Evolutionary conservation across 2,888 invertebrate species (phyloP), one percentile per base, ranked within the genome.

Genomic region (Bimastos eiseni): DNA sequence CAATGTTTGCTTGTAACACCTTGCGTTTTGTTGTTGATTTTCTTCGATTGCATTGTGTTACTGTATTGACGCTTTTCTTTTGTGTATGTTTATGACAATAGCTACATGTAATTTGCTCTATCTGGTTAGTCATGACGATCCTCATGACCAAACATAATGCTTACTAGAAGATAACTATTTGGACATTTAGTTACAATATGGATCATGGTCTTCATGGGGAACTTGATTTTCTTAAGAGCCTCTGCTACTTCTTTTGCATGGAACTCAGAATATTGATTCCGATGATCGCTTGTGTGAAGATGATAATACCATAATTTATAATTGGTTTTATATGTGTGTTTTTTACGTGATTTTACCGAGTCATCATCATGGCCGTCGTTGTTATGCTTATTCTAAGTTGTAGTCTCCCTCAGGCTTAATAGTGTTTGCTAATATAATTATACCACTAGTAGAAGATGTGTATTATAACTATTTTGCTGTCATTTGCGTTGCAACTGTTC

Each of bases 71-170:
- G n/a, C n/a, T n/a, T n/a, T n/a, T 70, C n/a, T 30, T 70, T 30
- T 70, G 70, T 70, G 70, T 13, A 8, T n/a, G 70, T 70, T 30
- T 70, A 70, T 70, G 70, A 70, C n/a, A n/a, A 70, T 70, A n/a
- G 70, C 11, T 70, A n/a, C 15, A n/a, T 70, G 70, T 70, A n/a
- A n/a, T n/a, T 70, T 70, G 5, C 8, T 70, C n/a, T 30, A 30
- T 70, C n/a, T 70, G 70, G 70, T n/a, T 70, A n/a, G 70, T 70
- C 70, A n/a, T 70, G 70, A n/a, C 70, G n/a, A 49, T 70, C 70
- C 70, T 30, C 70, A 70, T 70, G 70, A 70, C 70, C 70, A 70
- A 70, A n/a, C 11, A 8, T 70, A 70, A 49, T 70, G 70, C 70
- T 70, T 70, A 49, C 49, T 49, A n/a, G 30, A 3, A n/a, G 70